A percentile compares a stretch with the other conserved stretches of the same genome.
phyloP scores from a whole-genome alignment of 2,888 invertebrate species.

The Lobophora halterata region DNA sequence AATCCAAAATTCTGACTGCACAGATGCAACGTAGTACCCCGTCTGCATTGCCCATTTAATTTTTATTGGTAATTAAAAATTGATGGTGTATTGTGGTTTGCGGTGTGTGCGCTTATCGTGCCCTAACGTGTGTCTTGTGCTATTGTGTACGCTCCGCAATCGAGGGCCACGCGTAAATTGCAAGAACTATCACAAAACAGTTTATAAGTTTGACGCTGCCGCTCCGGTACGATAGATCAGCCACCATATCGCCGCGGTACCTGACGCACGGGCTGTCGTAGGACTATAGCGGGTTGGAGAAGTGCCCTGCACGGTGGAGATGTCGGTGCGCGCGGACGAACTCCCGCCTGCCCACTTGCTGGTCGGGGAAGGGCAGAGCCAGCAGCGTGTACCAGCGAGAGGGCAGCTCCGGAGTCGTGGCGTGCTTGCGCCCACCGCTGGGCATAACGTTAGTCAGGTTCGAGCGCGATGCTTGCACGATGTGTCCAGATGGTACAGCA shows the following conservation, averaged over 20 bases:
- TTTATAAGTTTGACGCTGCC: not conserved
- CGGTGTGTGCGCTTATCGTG: no score
- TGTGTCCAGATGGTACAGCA: no score
- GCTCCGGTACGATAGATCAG: constrained; percentile 36
- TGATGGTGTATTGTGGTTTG: no score
- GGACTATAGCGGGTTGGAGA: constrained; percentile 89
- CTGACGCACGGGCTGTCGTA: constrained; percentile 70
- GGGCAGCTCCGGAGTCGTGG: constrained; percentile 83
- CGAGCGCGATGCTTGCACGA: no score
- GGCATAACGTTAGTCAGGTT: constrained; percentile 28
- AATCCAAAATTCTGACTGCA: no score
- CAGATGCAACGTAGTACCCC: no score
- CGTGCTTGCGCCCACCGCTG: constrained; percentile 58
- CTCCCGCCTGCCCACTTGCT: constrained; percentile 93
- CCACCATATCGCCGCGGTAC: constrained; percentile 68
- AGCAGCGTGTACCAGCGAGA: constrained; percentile 94
- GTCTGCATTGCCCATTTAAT: no score
- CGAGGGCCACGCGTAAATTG: no score
- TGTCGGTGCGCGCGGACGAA: constrained; percentile 87
- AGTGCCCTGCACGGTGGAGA: constrained; percentile 90
- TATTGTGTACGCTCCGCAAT: no score
- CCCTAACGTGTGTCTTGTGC: no score
- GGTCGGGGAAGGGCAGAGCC: constrained; percentile 95
- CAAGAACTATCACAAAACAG: constrained; percentile 15
- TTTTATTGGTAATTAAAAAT: no score